Evolutionary conservation across 2,888 invertebrate species (phyloP).

Genomic region (Ernsta delagoae): DNA sequence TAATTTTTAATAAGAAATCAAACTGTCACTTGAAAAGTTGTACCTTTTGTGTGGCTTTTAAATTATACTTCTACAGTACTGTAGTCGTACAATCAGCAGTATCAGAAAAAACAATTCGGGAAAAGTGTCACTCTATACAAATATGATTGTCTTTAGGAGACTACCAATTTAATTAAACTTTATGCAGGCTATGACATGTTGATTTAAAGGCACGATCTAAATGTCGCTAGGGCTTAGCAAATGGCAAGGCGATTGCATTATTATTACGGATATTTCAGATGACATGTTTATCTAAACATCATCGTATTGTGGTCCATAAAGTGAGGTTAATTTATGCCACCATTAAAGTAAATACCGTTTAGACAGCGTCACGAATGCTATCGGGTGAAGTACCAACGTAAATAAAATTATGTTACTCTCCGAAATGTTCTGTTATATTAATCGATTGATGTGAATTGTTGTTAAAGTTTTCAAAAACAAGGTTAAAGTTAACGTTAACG

Average conservation of each 20-base stretch:
- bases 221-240: conserved; percentile 33
- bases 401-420: conserved; percentile 20
- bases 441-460: not conserved
- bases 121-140: conserved; percentile 1
- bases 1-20: no score
- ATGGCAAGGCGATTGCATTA: conserved; percentile 29
- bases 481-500: no score
- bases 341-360: conserved; percentile 32
- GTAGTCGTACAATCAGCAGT: no score
- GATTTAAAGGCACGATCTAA: conserved; percentile 36
- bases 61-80: no score
- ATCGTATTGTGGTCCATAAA: conserved; percentile 36
- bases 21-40: no score
- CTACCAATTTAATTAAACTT: conserved; percentile 25
- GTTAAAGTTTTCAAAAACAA: no score
- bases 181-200: conserved; percentile 27
- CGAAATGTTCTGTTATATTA: not conserved
- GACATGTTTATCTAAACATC: conserved; percentile 35
- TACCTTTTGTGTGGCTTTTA: no score
- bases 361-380: conserved; percentile 34
- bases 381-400: conserved; percentile 11
- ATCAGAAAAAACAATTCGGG: no score
- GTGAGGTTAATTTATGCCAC: conserved; percentile 36
- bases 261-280: conserved; percentile 35
- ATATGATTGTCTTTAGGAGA: not conserved